These are phyloP conservation scores for Bufotes viridis DNA, from an alignment of 2,797 vertebrate genomes.

Conservation along the genomic window DNA sequence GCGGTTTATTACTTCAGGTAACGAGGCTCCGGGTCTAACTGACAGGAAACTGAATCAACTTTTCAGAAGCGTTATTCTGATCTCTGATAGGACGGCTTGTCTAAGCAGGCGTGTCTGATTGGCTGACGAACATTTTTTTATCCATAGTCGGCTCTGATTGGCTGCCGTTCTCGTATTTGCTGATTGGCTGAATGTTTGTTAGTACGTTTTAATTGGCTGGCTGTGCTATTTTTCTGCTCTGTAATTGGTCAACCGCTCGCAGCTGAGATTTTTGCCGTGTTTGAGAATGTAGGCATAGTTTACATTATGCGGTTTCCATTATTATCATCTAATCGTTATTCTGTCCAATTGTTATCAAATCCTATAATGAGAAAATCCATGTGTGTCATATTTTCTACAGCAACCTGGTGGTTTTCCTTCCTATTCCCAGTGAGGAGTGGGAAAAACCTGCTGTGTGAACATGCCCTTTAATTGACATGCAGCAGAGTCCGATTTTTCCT, in stretches of 20 bases:
- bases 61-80: background rate
- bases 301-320: background rate
- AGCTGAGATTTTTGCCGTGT: background rate
- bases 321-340: background rate
- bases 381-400: too few species aligned
- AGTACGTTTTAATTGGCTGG: background rate
- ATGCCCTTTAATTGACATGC: too few species aligned
- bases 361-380: too few species aligned
- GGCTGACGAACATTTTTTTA: background rate
- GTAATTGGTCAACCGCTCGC: background rate
- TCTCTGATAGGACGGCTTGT: background rate
- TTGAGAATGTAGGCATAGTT: background rate
- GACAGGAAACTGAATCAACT: background rate
- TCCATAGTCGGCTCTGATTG: background rate
- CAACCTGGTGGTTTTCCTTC: too few species aligned
- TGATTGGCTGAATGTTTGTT: slow-evolving; percentile 1
- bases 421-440: too few species aligned
- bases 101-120: background rate
- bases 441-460: too few species aligned
- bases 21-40: background rate
- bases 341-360: too few species aligned
- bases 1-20: background rate
- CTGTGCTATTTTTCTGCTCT: too few species aligned
- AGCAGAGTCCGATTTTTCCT: too few species aligned
- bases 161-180: background rate